Evolutionary conservation across 2,797 vertebrate species (phyloP).

Genomic region (Aphelocoma californica): DNA sequence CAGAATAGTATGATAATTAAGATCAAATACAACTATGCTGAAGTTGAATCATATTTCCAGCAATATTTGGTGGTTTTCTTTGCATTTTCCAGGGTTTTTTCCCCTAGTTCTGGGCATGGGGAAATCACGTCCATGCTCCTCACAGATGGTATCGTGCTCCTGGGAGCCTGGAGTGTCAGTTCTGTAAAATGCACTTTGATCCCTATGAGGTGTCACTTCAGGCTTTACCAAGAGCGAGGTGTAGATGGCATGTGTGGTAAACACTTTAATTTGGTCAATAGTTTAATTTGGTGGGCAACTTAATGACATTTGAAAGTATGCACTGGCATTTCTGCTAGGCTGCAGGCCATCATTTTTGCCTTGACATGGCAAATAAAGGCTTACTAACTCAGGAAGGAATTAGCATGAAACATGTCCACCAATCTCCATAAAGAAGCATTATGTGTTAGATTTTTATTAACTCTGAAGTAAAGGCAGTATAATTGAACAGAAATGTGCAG

Average conservation of each 20-base stretch:
- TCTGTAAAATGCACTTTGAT: neutral
- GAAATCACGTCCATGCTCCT: neutral
- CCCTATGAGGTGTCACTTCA: neutral
- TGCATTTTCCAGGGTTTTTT: neutral
- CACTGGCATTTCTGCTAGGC: conserved; percentile 67
- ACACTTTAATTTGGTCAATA: conserved; percentile 70
- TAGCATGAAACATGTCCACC: conserved; percentile 66
- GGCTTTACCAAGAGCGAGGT: neutral
- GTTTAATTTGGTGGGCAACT: conserved; percentile 65
- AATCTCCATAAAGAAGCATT: conserved; percentile 59
- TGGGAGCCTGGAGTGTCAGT: neutral
- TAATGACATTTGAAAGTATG: conserved; percentile 68
- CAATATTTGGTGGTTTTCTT: neutral
- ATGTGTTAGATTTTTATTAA: conserved; percentile 33
- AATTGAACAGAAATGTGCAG: conserved; percentile 35
- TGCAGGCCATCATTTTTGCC: conserved; percentile 69
- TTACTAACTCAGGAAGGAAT: conserved; percentile 63
- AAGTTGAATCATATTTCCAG: neutral
- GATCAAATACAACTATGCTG: neutral
- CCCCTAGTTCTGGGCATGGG: neutral
- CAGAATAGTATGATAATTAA: neutral
- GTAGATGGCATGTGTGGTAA: conserved; percentile 22
- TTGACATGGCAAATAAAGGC: conserved; percentile 66
- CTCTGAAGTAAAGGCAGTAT: conserved; percentile 18
- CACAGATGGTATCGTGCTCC: neutral